phyloP scores from a whole-genome alignment of 2,888 invertebrate genomes.

The Nebria brevicollis region DNA sequence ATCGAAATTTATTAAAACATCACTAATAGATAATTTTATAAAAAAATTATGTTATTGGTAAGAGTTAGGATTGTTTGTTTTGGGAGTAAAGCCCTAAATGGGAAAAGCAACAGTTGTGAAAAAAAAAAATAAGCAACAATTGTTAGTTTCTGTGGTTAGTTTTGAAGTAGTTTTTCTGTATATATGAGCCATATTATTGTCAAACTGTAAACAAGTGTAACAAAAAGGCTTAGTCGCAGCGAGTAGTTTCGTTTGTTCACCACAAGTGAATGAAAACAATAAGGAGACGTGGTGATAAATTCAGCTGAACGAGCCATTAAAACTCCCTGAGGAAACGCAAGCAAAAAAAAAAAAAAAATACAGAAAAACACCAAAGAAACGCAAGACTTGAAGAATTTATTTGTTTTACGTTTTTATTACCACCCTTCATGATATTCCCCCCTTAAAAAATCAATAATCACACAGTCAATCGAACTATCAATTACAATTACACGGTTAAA shows the following conservation, averaged over 20 bases:
- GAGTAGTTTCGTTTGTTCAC: slow-evolving; percentile 24
- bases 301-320: slow-evolving; percentile 29
- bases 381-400: neutral
- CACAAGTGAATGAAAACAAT: slow-evolving; percentile 34
- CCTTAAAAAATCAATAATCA: neutral
- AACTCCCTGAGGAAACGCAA: slow-evolving; percentile 18
- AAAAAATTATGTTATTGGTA: no score
- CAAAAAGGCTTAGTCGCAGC: slow-evolving; percentile 20
- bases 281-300: slow-evolving; percentile 34
- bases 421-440: neutral
- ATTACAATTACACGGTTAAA: no score
- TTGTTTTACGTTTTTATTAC: neutral
- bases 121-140: slow-evolving; percentile 10
- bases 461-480: no score
- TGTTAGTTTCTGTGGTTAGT: slow-evolving; percentile 9
- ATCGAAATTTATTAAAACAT: no score
- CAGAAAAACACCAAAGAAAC: neutral
- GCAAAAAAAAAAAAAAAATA: slow-evolving; percentile 19
- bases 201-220: neutral
- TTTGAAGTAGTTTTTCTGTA: slow-evolving; percentile 10
- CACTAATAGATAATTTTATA: no score
- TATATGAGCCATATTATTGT: neutral
- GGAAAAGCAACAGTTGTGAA: neutral
- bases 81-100: no score
- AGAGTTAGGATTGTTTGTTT: no score